These are phyloP conservation scores for Anthopleura xanthogrammica DNA, from an alignment of 92 coral and sea anemone genomes.

Conservation along the genomic window DNA sequence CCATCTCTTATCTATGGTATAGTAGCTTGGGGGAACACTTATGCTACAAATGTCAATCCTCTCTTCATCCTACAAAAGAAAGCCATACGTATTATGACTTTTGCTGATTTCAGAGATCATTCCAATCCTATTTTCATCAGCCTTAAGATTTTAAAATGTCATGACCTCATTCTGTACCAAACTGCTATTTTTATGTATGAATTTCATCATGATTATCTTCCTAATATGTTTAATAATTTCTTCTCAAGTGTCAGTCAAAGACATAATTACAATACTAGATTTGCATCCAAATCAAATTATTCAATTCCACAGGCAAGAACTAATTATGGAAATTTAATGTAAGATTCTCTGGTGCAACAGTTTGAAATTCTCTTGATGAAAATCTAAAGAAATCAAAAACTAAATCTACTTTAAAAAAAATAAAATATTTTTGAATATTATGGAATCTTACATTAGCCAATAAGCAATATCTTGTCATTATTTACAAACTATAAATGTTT, in stretches of 20 bases:
- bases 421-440: too few relatives aligned
- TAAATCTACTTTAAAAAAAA: too few relatives aligned
- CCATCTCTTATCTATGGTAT: conserved; percentile 6
- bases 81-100: conserved; percentile 4
- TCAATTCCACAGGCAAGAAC: too few relatives aligned
- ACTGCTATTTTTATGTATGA: conserved; percentile 25
- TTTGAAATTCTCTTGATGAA: too few relatives aligned
- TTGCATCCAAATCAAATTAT: background rate
- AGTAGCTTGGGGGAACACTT: conserved; percentile 24
- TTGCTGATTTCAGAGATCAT: conserved; percentile 29
- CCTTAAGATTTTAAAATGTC: conserved; percentile 15
- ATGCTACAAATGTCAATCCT: conserved; percentile 13
- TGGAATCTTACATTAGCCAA: too few relatives aligned
- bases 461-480: too few relatives aligned
- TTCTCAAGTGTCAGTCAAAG: background rate
- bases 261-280: conserved; percentile 9
- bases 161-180: conserved; percentile 17
- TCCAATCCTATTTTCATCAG: conserved; percentile 25
- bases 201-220: conserved; percentile 12
- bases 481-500: too few relatives aligned
- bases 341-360: conserved; percentile 7
- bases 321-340: conserved; percentile 9
- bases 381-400: too few relatives aligned
- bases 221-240: background rate
- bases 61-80: background rate